These are phyloP conservation scores for Decapterus maruadsi DNA, from an alignment of 2,797 vertebrate genomes.

Conservation along the genomic window DNA sequence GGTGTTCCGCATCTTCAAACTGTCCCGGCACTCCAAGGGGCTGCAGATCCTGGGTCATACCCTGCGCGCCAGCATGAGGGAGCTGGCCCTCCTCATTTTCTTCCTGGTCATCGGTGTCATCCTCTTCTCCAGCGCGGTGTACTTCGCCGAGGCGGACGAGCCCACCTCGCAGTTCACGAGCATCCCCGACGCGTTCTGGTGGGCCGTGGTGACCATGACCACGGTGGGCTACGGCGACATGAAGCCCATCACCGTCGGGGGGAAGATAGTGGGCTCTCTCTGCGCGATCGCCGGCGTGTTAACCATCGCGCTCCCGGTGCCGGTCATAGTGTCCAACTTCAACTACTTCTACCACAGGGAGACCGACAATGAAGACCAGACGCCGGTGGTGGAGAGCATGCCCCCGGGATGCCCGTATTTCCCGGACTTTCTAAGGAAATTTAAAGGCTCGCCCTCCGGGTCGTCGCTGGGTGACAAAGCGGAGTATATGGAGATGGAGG, in stretches of 20 bases:
- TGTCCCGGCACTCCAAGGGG: conserved; percentile 98
- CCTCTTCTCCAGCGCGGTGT: conserved; percentile 98
- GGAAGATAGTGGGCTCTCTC: conserved; percentile 98
- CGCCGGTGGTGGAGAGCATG: conserved; percentile 89
- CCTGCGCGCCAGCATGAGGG: conserved; percentile 97
- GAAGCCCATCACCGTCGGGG: conserved; percentile 98
- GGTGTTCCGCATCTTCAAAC: conserved; percentile 99
- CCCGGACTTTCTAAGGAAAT: conserved; percentile 94
- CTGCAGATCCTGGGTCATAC: conserved; percentile 99
- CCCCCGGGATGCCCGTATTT: conserved; percentile 90
- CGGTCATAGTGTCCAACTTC: conserved; percentile 99
- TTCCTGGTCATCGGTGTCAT: conserved; percentile 99
- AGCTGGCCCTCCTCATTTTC: conserved; percentile 97
- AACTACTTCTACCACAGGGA: conserved; percentile 99
- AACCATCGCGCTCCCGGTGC: conserved; percentile 98
- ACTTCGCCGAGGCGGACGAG: conserved; percentile 98
- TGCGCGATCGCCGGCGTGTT: conserved; percentile 98
- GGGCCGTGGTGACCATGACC: conserved; percentile 99
- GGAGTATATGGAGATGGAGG: conserved; percentile 99
- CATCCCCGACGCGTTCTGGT: conserved; percentile 99
- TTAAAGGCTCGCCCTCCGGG: conserved; percentile 91
- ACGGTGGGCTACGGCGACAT: conserved; percentile 99
- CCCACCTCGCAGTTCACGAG: conserved; percentile 97
- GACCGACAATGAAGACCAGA: conserved; percentile 96
- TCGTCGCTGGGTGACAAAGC: conserved; percentile 97